phyloP scores from a whole-genome alignment of 2,113 vertebrate species.

The Panthera tigris region DNA sequence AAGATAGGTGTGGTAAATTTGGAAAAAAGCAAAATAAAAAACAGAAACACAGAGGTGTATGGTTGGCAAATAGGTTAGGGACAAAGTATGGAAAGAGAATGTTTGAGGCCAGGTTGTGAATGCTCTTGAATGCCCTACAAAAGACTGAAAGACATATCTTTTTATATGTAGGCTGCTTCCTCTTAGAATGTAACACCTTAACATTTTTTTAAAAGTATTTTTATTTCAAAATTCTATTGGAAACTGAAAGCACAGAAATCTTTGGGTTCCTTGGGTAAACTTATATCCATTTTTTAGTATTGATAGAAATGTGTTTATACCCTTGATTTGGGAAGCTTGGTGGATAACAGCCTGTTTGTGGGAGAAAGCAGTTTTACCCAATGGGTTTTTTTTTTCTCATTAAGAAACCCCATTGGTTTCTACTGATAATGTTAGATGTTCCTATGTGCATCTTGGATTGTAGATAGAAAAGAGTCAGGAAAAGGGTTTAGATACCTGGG shows the following conservation, averaged over 20 bases:
- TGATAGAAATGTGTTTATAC: background rate
- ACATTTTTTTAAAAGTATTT: background rate
- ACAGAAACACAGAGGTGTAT: background rate
- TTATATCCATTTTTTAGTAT: background rate
- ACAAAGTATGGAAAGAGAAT: background rate
- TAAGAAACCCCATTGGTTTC: constrained; percentile 16
- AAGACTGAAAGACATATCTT: background rate
- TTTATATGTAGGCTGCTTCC: background rate
- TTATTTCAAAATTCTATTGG: background rate
- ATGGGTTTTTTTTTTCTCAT: background rate
- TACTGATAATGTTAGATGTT: background rate
- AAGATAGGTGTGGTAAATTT: background rate
- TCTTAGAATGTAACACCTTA: background rate
- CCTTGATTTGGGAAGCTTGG: background rate
- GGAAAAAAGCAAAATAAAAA: background rate
- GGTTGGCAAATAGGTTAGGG: background rate
- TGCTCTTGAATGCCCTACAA: background rate
- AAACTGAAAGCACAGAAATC: background rate
- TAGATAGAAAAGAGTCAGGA: background rate
- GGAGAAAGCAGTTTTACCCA: background rate
- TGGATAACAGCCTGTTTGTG: background rate
- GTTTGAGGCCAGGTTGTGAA: background rate
- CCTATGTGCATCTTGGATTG: background rate
- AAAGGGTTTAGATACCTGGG: background rate
- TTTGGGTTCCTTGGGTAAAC: background rate